Evolutionary conservation across 2,888 invertebrate species (phyloP), one percentile per base, ranked within the genome.

Genomic region (Nysson spinosus): DNA sequence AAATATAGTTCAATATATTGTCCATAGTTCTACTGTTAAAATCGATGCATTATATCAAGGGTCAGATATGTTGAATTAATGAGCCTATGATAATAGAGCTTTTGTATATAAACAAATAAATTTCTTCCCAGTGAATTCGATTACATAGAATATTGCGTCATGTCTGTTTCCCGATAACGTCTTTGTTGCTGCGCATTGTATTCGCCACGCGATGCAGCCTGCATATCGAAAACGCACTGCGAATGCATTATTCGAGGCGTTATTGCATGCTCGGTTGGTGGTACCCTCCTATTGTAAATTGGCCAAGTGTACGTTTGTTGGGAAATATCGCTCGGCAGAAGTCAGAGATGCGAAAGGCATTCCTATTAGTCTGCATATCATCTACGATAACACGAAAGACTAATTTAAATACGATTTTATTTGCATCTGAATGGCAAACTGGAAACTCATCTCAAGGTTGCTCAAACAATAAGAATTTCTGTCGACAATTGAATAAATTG

Each of bases 191-290:
- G 14, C 17, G 55, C 50, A 30, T 47, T 42, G 50, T 40, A 24
- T 40, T 43, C 40, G 42, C 49, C n/a, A 46, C 49, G 51, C 51
- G 57, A 68, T 51, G 47, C 57, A 14, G 34, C 24, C 28, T 11
- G 50, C 46, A 44, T 56, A 65, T 65, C 50, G 56, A 61, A 55
- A 63, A 58, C 46, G 51, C 22, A 46, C 11, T 32, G 12, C n/a
- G 35, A 35, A 56, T 46, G 49, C 50, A 66, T 63, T 69, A 63
- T 69, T 69, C 49, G 58, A 44, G 43, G 20, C 52, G 52, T 61
- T 58, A 62, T 65, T 43, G 49, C 61, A 58, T 12, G 55, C 34
- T 43, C 54, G 35, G 62, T 42, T 51, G 58, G n/a, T n/a, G 37
- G 9, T 20, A n/a, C 22, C 12, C 11, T 17, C 4, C 52, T 24